These are phyloP conservation scores for Leucophora obtusa DNA, from an alignment of 2,888 invertebrate species.

Conservation along the genomic window DNA sequence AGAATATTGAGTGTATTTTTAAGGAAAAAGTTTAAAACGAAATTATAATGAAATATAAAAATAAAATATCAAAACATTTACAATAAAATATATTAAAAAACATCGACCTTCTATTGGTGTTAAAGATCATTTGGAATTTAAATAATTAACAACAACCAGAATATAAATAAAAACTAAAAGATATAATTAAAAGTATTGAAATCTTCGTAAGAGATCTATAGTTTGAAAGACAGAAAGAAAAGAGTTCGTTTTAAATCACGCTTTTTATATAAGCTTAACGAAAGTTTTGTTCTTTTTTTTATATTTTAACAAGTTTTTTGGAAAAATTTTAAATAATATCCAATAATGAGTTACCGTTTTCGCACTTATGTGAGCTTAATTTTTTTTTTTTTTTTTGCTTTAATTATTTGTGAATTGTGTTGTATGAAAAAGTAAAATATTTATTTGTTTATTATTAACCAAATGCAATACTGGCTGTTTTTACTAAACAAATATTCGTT, in stretches of 20 bases:
- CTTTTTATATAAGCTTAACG: constrained; percentile 32
- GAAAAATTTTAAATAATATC: constrained; percentile 21
- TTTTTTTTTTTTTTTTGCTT: constrained; percentile 45
- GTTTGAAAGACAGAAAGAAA: constrained; percentile 3
- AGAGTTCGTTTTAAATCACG: constrained; percentile 14
- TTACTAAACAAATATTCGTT: constrained; percentile 20
- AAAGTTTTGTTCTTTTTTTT: constrained; percentile 30
- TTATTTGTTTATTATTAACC: not conserved
- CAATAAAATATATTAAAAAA: constrained; percentile 24
- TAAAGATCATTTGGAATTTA: constrained; percentile 31
- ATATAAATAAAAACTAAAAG: constrained; percentile 41
- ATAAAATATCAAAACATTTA: constrained; percentile 26
- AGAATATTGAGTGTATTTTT: constrained; percentile 5
- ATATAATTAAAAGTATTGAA: constrained; percentile 22
- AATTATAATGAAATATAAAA: too few relatives aligned
- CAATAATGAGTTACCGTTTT: constrained; percentile 61
- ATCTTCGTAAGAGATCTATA: constrained; percentile 12
- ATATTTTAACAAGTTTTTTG: constrained; percentile 17
- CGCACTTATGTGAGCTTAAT: constrained; percentile 65
- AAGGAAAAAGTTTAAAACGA: not conserved
- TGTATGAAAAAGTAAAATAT: not conserved
- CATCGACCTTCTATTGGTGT: constrained; percentile 44
- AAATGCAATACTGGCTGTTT: not conserved
- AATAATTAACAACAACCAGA: constrained; percentile 30
- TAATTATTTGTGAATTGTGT: constrained; percentile 36